Base-by-base conservation (phyloP, 92 coral and sea anemone species). In the Meandrina meandrites region DNA sequence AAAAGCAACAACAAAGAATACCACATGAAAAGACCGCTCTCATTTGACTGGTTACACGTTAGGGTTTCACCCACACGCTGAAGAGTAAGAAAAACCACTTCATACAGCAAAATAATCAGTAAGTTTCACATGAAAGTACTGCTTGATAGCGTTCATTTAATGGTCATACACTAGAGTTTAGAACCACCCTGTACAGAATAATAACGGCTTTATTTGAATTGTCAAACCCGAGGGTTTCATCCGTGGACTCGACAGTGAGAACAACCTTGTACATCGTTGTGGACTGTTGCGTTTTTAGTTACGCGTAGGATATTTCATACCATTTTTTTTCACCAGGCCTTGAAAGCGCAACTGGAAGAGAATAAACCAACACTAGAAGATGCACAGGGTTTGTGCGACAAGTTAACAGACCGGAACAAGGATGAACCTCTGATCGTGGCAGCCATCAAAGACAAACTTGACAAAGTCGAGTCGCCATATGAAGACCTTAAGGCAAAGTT, bases 371-470 rank as follows among this genome's bases (percentile, higher is more conserved):
- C 86, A 35, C 94, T 95, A 14, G 96, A 95, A 58, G 92, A 86
- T 64, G 94, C 99, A 18, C 88, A 92, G 27, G 97, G 89, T 50
- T 90, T 95, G 48, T 90, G 98, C 51, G 96, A 89, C 81, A 93
- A 93, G 91, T 91, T 97, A 62, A 81, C 92, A 47, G 97, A 97
- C 35, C 92, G 84, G 86, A 94, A 93, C 88, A 92, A 88, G 84
- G 97, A 95, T 58, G 96, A 97, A 85, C 99, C 99, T 3, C 89
- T 96, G 9, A 94, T 95, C 21, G 94, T 90, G 30, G 97, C 99
- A 34, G 89, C 88, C 78, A 94, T 95, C 87, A 96, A 93, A 79
- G 96, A 94, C 87, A 96, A 91, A 90, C 92, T 94, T 35, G 94
- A 94, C 88, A 97, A 97, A 78, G 96, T 97, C 28, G 94, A 91